Conservation (phyloP, 2,797 vertebrate species). For the Rhincodon typus region DNA sequence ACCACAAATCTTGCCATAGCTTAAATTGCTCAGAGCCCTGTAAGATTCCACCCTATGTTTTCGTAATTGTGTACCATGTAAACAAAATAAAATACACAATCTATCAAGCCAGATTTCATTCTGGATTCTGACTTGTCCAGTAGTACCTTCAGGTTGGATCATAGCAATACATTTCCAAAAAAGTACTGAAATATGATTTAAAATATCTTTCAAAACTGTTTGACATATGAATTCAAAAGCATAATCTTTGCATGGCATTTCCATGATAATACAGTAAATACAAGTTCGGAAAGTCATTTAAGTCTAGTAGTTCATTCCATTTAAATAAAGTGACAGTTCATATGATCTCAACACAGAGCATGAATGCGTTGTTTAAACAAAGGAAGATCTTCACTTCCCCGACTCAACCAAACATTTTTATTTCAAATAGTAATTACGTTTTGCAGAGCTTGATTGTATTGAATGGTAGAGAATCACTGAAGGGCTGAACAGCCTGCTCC, state of each 20-base stretch:
- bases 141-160: no score
- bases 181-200: background rate
- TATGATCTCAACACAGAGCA: background rate
- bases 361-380: background rate
- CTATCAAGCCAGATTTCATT: no score
- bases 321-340: no score
- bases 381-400: background rate
- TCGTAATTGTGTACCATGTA: no score
- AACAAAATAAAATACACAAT: no score
- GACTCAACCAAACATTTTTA: background rate
- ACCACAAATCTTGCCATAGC: no score
- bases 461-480: no score
- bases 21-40: no score
- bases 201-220: background rate
- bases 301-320: background rate
- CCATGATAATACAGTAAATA: background rate
- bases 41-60: no score
- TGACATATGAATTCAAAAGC: background rate
- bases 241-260: background rate
- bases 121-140: no score
- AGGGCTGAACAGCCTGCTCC: no score
- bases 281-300: background rate
- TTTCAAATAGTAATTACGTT: background rate
- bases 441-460: background rate
- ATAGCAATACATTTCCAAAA: background rate